These are phyloP conservation scores for Drosophila prosaltans DNA, from an alignment of 1,140 invertebrate genomes.

Conservation along the genomic window DNA sequence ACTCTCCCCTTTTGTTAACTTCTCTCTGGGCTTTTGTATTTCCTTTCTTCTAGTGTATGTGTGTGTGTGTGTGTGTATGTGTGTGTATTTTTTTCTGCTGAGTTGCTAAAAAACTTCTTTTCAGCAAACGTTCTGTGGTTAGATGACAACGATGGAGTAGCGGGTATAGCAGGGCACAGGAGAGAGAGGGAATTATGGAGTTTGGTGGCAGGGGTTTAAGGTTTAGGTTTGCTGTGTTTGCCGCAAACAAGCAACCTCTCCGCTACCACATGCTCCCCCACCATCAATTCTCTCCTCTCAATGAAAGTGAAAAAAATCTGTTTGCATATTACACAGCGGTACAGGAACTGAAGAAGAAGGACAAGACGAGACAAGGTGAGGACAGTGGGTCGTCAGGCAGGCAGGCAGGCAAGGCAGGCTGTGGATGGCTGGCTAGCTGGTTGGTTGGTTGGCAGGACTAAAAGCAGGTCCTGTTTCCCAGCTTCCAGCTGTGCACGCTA, in stretches of 20 bases:
- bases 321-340: conserved; percentile 66
- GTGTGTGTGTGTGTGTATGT: neutral
- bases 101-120: conserved; percentile 81
- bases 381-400: conserved; percentile 31
- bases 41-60: conserved; percentile 33
- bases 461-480: conserved; percentile 24
- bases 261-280: neutral
- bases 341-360: neutral
- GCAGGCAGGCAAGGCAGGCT: neutral
- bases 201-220: conserved; percentile 16
- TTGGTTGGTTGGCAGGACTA: neutral
- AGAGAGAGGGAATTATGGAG: neutral
- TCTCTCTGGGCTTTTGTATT: conserved; percentile 20
- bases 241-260: conserved; percentile 62
- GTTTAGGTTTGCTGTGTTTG: conserved; percentile 63
- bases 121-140: conserved; percentile 71
- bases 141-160: conserved; percentile 12
- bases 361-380: conserved; percentile 20
- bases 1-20: neutral
- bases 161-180: neutral
- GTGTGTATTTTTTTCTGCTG: conserved; percentile 62
- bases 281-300: conserved; percentile 7
- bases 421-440: neutral
- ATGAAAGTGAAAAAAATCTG: conserved; percentile 75
- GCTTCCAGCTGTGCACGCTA: conserved; percentile 77